Conservation (phyloP, 2,797 vertebrate species). For the Distichodus sexfasciatus region DNA sequence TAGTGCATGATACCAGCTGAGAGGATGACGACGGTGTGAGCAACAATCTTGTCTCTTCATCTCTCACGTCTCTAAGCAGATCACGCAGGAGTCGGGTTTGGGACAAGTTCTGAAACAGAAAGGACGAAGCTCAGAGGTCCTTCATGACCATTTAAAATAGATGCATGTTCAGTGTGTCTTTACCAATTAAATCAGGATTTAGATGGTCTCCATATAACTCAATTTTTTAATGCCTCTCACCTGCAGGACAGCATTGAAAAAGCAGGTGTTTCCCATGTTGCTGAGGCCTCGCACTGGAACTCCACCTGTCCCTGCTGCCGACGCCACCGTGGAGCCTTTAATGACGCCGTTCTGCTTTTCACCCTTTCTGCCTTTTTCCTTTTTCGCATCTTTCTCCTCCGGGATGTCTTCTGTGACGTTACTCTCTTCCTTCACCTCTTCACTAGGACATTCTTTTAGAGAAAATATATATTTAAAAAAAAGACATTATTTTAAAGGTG, state of each 20-base stretch:
- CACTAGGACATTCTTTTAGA: neutral
- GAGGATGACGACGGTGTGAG: slow-evolving; percentile 69
- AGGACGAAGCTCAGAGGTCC: too few relatives aligned
- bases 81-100: slow-evolving; percentile 88
- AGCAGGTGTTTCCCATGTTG: slow-evolving; percentile 97
- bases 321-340: slow-evolving; percentile 57
- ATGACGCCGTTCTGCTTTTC: slow-evolving; percentile 64
- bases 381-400: slow-evolving; percentile 48
- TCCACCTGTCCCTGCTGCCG: slow-evolving; percentile 11
- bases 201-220: too few relatives aligned
- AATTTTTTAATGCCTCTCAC: slow-evolving; percentile 69
- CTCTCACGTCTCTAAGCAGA: slow-evolving; percentile 79
- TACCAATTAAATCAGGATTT: too few relatives aligned
- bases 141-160: too few relatives aligned
- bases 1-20: slow-evolving; percentile 71
- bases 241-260: slow-evolving; percentile 98
- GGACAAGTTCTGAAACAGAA: slow-evolving; percentile 82
- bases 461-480: too few relatives aligned
- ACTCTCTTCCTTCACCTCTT: slow-evolving; percentile 5
- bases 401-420: slow-evolving; percentile 30
- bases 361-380: slow-evolving; percentile 62
- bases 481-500: too few relatives aligned
- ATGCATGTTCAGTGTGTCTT: too few relatives aligned
- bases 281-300: slow-evolving; percentile 87
- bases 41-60: slow-evolving; percentile 72